Evolutionary conservation across 2,888 invertebrate genomes (phyloP).

Genomic region (Clostera curtula): DNA sequence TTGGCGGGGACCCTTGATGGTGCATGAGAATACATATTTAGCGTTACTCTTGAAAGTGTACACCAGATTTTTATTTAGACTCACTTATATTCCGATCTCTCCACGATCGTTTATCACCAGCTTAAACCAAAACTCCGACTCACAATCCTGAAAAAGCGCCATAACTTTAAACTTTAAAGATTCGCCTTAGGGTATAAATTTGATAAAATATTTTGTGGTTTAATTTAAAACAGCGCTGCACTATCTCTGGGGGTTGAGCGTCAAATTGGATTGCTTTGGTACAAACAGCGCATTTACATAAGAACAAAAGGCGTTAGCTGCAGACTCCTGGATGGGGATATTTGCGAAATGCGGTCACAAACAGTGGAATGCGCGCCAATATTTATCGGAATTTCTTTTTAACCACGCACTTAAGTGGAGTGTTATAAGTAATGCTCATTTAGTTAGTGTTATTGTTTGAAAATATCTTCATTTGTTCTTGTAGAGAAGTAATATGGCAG

Average conservation of each 20-base stretch:
- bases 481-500: no score
- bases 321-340: constrained; percentile 13
- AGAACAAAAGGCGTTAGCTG: constrained; percentile 35
- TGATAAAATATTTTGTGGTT: constrained; percentile 29
- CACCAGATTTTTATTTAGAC: constrained; percentile 1
- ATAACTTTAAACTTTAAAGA: constrained; percentile 20
- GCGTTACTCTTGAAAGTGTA: no score
- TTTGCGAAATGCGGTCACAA: constrained; percentile 7
- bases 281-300: constrained; percentile 63
- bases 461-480: no score
- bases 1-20: no score
- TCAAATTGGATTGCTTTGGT: constrained; percentile 63
- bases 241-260: constrained; percentile 51
- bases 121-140: constrained; percentile 22
- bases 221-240: constrained; percentile 58
- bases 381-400: constrained; percentile 3
- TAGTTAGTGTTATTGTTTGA: no score
- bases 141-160: constrained; percentile 25
- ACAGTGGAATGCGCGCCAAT: constrained; percentile 9
- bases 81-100: constrained; percentile 18
- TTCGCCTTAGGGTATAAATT: constrained; percentile 25
- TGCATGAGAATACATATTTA: no score
- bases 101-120: constrained; percentile 19
- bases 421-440: no score
- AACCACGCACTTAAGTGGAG: no score